phyloP scores from a whole-genome alignment of 2,888 invertebrate genomes.

The Nomada lathburiana region DNA sequence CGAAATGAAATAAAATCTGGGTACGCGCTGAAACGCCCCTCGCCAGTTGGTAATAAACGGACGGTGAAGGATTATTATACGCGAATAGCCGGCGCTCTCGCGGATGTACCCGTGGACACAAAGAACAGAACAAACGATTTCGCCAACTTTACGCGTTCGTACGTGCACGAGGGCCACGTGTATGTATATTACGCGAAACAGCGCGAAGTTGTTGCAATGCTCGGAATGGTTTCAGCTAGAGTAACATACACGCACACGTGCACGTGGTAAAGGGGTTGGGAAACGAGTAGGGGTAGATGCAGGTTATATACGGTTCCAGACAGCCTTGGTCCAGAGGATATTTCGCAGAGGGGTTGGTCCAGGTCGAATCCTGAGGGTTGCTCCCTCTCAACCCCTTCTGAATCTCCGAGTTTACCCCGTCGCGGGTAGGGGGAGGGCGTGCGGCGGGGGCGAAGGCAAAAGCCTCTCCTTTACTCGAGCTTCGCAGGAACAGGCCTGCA shows the following conservation, averaged over 20 bases:
- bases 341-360: conserved; percentile 77
- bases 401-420: conserved; percentile 47
- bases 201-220: conserved; percentile 64
- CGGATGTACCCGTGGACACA: conserved; percentile 56
- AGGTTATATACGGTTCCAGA: conserved; percentile 68
- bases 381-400: conserved; percentile 70
- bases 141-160: conserved; percentile 64
- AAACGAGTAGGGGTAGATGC: conserved; percentile 4
- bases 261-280: conserved; percentile 1
- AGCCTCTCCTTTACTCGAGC: conserved; percentile 77
- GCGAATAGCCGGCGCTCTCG: conserved; percentile 49
- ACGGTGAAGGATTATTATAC: conserved; percentile 58
- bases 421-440: conserved; percentile 51
- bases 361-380: conserved; percentile 78
- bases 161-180: conserved; percentile 19
- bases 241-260: conserved; percentile 16
- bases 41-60: conserved; percentile 60
- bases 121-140: conserved; percentile 71
- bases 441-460: conserved; percentile 68
- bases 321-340: conserved; percentile 77
- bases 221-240: conserved; percentile 35
- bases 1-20: conserved; percentile 8
- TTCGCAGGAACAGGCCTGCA: conserved; percentile 72
- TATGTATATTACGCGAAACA: conserved; percentile 24
- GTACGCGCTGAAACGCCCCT: conserved; percentile 8